These are phyloP conservation scores for Cryptophagus acutangulus DNA, from an alignment of 2,888 invertebrate species.

Conservation along the genomic window DNA sequence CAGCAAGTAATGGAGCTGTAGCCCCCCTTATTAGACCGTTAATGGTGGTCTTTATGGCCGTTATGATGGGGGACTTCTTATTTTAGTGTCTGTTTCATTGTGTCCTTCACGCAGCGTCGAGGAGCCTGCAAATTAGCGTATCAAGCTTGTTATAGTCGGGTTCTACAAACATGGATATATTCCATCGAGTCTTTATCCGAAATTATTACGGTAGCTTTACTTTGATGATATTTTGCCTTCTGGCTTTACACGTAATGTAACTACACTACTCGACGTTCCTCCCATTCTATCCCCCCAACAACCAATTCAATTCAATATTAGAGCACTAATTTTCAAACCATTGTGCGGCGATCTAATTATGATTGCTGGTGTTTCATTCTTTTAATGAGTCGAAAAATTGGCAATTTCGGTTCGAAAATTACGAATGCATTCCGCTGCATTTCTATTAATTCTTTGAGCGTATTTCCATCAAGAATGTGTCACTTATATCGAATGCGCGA, in stretches of 20 bases:
- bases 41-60: slow-evolving; percentile 44
- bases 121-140: slow-evolving; percentile 39
- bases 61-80: slow-evolving; percentile 40
- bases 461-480: slow-evolving; percentile 20
- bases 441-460: slow-evolving; percentile 15
- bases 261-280: no score
- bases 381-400: no score
- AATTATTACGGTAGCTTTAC: slow-evolving; percentile 16
- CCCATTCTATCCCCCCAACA: no score
- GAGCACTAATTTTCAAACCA: no score
- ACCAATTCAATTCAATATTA: no score
- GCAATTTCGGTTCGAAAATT: no score
- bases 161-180: slow-evolving; percentile 15
- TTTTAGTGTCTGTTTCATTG: slow-evolving; percentile 44
- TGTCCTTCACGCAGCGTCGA: slow-evolving; percentile 33
- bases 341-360: no score
- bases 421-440: slow-evolving; percentile 3
- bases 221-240: slow-evolving; percentile 5
- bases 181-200: slow-evolving; percentile 17
- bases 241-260: not conserved
- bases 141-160: slow-evolving; percentile 21
- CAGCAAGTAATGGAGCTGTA: slow-evolving; percentile 41
- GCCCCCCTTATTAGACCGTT: slow-evolving; percentile 43
- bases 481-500: slow-evolving; percentile 19
- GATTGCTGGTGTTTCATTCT: no score